Conservation (phyloP, 1,140 invertebrate genomes). For the Rhysida immarginata region DNA sequence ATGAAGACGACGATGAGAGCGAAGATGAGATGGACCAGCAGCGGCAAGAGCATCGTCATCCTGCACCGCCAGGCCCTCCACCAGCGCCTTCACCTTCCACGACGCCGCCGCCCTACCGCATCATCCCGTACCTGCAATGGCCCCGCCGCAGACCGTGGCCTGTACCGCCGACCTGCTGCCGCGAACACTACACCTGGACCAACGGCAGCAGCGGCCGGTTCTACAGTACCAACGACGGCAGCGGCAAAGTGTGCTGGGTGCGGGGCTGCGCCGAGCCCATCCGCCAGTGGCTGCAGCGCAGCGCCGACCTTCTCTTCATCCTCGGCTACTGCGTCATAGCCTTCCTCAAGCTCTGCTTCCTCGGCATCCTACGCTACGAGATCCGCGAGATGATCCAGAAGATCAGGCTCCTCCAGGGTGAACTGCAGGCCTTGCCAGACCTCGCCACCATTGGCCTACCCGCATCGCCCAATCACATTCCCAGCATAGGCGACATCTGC, state of each 20-base stretch:
- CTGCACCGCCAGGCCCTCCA: neutral
- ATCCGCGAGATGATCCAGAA: conserved; percentile 82
- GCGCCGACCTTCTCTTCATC: conserved; percentile 64
- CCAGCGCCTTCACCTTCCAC: neutral
- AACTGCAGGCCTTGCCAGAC: conserved; percentile 24
- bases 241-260: neutral
- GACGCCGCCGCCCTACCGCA: neutral
- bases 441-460: conserved; percentile 19
- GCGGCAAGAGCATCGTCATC: neutral
- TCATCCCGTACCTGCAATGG: neutral
- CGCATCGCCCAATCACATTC: conserved; percentile 12
- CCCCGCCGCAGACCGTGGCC: no score
- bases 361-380: conserved; percentile 66
- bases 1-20: neutral
- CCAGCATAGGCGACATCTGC: no score
- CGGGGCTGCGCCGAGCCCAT: conserved; percentile 51
- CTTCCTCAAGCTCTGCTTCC: conserved; percentile 75
- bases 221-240: conserved; percentile 12
- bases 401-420: conserved; percentile 44
- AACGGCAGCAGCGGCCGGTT: neutral
- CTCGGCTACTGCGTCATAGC: conserved; percentile 77
- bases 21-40: neutral
- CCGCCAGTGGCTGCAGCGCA: conserved; percentile 53
- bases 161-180: conserved; percentile 12
- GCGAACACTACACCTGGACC: neutral